Percentiles rank a stretch among this genome's conserved stretches.
These are phyloP conservation scores for Lepidurus arcticus DNA, from an alignment of 1,140 invertebrate species.

Conservation along the genomic window DNA sequence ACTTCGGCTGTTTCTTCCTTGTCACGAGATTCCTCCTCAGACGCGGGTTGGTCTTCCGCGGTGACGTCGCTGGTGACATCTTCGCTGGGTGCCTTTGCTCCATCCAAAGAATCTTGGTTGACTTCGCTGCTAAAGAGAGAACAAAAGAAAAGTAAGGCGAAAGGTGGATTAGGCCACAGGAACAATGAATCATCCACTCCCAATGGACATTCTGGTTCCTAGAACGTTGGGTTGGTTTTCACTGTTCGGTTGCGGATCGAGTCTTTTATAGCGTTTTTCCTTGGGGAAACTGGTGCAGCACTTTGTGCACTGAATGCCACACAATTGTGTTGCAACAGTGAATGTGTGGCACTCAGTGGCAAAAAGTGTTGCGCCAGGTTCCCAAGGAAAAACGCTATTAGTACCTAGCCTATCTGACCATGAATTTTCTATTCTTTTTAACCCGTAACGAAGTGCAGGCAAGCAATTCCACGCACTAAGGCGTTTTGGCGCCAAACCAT, in stretches of 20 bases:
- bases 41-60: constrained; percentile 24
- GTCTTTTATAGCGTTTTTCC: too few relatives aligned
- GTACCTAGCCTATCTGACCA: not conserved
- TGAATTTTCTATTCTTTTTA: not conserved
- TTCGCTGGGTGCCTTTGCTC: constrained; percentile 25
- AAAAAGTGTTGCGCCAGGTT: too few relatives aligned
- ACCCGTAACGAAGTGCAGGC: not conserved
- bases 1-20: not conserved
- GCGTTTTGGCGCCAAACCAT: not conserved
- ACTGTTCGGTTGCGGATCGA: too few relatives aligned
- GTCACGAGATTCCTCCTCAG: constrained; percentile 23
- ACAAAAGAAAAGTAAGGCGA: not conserved
- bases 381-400: too few relatives aligned
- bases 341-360: too few relatives aligned
- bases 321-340: too few relatives aligned
- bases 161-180: not conserved
- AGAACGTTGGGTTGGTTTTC: too few relatives aligned
- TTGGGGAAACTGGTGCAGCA: too few relatives aligned
- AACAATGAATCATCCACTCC: too few relatives aligned
- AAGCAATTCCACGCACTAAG: not conserved
- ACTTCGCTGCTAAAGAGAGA: constrained; percentile 26
- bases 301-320: too few relatives aligned
- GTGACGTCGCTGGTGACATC: constrained; percentile 23
- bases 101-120: constrained; percentile 33
- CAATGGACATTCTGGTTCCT: too few relatives aligned